Conservation (phyloP, 2,888 invertebrate genomes). For the Altica lythri region DNA sequence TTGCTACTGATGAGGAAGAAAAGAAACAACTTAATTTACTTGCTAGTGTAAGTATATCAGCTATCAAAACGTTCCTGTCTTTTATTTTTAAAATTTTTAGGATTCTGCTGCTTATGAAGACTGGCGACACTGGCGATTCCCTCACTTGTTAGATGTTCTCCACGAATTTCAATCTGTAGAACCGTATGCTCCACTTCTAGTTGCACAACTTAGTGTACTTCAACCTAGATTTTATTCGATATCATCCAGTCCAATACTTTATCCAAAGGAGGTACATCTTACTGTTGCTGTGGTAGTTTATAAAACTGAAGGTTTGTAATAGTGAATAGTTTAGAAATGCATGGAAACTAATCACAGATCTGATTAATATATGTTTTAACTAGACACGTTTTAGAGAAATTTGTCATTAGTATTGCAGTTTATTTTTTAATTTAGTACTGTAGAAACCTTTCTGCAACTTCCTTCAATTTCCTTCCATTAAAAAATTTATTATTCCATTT, state of each 20-base stretch:
- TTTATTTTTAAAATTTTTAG: slow-evolving; percentile 54
- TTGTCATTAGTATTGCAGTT: too few species aligned
- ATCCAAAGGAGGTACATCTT: slow-evolving; percentile 81
- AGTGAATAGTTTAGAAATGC: slow-evolving; percentile 14
- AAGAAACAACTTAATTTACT: slow-evolving; percentile 72
- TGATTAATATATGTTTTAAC: too few species aligned
- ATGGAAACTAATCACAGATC: too few species aligned
- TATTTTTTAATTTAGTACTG: too few species aligned
- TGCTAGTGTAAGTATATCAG: slow-evolving; percentile 68
- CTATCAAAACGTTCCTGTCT: too few species aligned
- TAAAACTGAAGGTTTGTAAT: slow-evolving; percentile 70
- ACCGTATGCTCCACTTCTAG: slow-evolving; percentile 80
- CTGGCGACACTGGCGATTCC: slow-evolving; percentile 88
- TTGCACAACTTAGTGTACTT: slow-evolving; percentile 80
- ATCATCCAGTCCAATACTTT: slow-evolving; percentile 81
- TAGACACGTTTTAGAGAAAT: too few species aligned
- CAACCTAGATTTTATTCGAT: slow-evolving; percentile 95
- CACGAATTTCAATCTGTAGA: slow-evolving; percentile 85
- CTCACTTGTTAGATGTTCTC: slow-evolving; percentile 84
- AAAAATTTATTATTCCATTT: too few species aligned
- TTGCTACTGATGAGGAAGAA: slow-evolving; percentile 77
- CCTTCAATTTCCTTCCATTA: too few species aligned
- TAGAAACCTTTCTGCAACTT: too few species aligned
- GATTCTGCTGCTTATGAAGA: slow-evolving; percentile 90
- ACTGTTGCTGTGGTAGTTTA: slow-evolving; percentile 93